Conservation (phyloP, 92 coral and sea anemone genomes). For the Isaurus tuberculatus region DNA sequence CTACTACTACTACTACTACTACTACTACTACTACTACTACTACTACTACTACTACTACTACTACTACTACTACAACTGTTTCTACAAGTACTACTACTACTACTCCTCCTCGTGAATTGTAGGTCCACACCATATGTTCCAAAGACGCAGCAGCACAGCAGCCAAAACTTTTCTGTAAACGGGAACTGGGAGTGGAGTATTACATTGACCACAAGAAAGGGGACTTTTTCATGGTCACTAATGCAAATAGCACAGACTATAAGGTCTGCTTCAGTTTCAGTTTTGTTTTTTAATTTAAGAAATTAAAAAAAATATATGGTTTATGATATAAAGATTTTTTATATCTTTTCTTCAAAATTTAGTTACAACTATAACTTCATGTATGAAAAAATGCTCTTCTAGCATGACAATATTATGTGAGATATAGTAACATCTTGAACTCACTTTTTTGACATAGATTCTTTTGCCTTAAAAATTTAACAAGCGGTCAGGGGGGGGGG, state of each 20-base stretch:
- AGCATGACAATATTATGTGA: too few species aligned
- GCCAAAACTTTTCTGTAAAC: slow-evolving; percentile 64
- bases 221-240: slow-evolving; percentile 85
- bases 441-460: too few species aligned
- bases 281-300: neutral
- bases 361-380: too few species aligned
- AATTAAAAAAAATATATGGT: too few species aligned
- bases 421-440: too few species aligned
- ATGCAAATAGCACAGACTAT: slow-evolving; percentile 79
- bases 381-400: too few species aligned
- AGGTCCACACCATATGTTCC: slow-evolving; percentile 82
- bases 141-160: slow-evolving; percentile 54
- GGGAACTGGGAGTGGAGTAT: slow-evolving; percentile 87
- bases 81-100: neutral
- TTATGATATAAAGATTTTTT: neutral
- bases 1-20: too few species aligned
- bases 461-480: too few species aligned
- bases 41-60: too few species aligned
- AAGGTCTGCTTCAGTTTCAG: slow-evolving; percentile 53
- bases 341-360: neutral
- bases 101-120: neutral
- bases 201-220: slow-evolving; percentile 86
- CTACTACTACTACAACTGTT: too few species aligned
- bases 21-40: too few species aligned
- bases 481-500: too few species aligned